phyloP scores from a whole-genome alignment of 1,140 invertebrate genomes.

The Phortica variegata region DNA sequence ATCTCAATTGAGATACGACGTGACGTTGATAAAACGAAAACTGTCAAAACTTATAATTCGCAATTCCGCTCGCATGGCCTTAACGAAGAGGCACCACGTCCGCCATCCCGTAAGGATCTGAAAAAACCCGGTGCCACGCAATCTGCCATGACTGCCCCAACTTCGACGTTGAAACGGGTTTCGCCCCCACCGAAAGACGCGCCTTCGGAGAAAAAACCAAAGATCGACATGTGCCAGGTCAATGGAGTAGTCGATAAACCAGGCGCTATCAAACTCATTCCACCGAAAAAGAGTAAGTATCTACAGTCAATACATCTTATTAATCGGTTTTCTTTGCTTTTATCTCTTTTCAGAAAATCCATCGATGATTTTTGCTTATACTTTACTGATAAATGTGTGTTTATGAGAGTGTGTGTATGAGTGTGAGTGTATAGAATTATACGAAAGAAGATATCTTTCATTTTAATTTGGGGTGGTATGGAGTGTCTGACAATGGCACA shows the following conservation, averaged over 20 bases:
- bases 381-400: too few species aligned
- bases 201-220: conserved; percentile 75
- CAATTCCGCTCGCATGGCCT: conserved; percentile 84
- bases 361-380: conserved; percentile 42
- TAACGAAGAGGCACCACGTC: conserved; percentile 78
- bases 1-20: conserved; percentile 78
- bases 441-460: too few species aligned
- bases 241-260: conserved; percentile 65
- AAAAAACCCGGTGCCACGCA: conserved; percentile 61
- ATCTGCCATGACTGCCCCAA: conserved; percentile 3
- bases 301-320: conserved; percentile 15
- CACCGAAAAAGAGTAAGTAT: conserved; percentile 87
- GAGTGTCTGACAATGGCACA: too few species aligned
- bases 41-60: conserved; percentile 84
- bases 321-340: conserved; percentile 59
- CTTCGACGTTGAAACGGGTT: conserved; percentile 59
- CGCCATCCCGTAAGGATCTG: conserved; percentile 64
- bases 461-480: too few species aligned
- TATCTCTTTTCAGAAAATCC: conserved; percentile 35
- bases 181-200: conserved; percentile 67
- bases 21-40: conserved; percentile 73
- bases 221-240: conserved; percentile 60
- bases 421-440: too few species aligned
- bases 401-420: too few species aligned
- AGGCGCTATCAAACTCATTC: conserved; percentile 79